Conservation (phyloP, 2,113 vertebrate genomes). For the Cricetomys ansorgei region DNA sequence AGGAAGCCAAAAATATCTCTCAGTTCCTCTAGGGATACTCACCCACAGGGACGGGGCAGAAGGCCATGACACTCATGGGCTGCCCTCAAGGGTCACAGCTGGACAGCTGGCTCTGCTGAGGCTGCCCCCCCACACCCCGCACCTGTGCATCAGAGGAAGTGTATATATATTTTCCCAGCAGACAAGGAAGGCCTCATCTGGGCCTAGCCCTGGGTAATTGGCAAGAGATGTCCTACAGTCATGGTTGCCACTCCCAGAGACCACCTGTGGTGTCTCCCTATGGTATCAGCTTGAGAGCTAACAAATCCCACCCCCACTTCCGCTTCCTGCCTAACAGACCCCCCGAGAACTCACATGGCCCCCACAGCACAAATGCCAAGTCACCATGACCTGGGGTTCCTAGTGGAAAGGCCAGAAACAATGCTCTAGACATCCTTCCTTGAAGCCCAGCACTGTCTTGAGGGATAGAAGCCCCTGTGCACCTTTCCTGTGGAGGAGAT, state of each 20-base stretch:
- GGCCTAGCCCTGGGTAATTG: conserved; percentile 19
- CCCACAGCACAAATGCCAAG: neutral
- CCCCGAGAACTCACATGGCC: fast-evolving
- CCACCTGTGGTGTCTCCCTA: neutral
- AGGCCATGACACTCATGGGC: neutral
- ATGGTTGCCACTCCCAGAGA: neutral
- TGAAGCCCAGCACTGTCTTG: fast-evolving
- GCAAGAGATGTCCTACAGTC: neutral
- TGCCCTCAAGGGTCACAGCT: neutral
- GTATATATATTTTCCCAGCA: neutral
- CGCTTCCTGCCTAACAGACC: neutral
- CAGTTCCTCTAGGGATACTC: conserved; percentile 65
- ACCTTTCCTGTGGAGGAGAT: neutral
- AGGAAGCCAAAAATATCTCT: conserved; percentile 86
- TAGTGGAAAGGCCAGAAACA: neutral
- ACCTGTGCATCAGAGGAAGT: neutral
- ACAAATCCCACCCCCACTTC: neutral
- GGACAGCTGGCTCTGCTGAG: neutral
- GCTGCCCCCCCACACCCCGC: neutral
- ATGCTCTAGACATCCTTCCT: neutral
- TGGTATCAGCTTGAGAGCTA: neutral
- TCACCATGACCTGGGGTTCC: neutral
- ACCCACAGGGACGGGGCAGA: conserved; percentile 67
- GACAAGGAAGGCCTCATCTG: neutral
- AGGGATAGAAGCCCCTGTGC: neutral